Conservation (phyloP, 2,113 vertebrate genomes). For the Benitochromis conjunctus region DNA sequence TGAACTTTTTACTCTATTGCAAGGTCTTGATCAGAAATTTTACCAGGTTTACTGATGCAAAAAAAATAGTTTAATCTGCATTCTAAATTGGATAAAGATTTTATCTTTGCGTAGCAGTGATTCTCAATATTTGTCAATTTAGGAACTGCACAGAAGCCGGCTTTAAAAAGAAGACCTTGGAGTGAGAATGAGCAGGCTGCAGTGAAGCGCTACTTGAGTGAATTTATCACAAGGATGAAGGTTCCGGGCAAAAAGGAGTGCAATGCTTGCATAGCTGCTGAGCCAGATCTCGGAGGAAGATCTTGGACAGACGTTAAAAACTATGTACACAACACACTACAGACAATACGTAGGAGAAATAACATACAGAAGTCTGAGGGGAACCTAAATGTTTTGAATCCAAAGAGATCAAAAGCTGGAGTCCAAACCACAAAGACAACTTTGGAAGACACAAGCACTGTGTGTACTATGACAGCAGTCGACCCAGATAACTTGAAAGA, state of each 20-base stretch:
- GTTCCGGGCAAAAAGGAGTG: slow-evolving; percentile 70
- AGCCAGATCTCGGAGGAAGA: slow-evolving; percentile 59
- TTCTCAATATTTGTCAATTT: neutral
- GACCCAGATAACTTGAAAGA: slow-evolving; percentile 39
- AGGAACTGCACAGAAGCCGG: slow-evolving; percentile 33
- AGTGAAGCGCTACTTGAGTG: slow-evolving; percentile 55
- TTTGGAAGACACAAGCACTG: neutral
- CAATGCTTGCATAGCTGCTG: slow-evolving; percentile 65
- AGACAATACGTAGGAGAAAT: slow-evolving; percentile 57
- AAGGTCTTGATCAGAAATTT: neutral
- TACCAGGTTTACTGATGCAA: neutral
- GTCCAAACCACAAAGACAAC: neutral
- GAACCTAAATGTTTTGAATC: neutral
- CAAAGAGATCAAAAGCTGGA: slow-evolving; percentile 18
- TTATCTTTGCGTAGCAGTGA: neutral
- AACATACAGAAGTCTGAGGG: slow-evolving; percentile 30
- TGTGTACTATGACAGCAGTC: slow-evolving; percentile 33
- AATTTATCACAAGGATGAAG: slow-evolving; percentile 58
- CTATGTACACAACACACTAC: slow-evolving; percentile 68
- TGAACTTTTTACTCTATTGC: neutral
- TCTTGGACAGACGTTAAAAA: slow-evolving; percentile 72
- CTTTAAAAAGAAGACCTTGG: slow-evolving; percentile 61
- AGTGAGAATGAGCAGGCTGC: slow-evolving; percentile 64
- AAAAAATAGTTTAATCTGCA: neutral
- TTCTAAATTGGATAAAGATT: neutral